Conservation (phyloP, 2,797 vertebrate species). For the Neosilurus hyrtlii region DNA sequence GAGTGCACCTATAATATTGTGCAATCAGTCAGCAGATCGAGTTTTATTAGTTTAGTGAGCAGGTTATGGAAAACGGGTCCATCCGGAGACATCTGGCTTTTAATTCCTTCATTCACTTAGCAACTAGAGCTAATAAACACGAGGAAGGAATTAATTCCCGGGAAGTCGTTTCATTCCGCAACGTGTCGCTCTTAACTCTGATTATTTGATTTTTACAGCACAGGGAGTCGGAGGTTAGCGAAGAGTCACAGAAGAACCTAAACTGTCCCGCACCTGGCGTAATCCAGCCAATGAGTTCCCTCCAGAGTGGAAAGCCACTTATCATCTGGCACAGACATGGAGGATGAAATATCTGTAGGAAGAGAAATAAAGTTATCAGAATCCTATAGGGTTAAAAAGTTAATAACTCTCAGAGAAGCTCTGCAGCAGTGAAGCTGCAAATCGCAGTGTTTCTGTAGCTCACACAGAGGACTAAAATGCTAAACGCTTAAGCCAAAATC, state of each 20-base stretch:
- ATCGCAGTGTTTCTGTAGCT: too few relatives aligned
- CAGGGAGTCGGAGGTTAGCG: not conserved
- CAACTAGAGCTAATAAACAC: not conserved
- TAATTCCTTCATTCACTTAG: slow-evolving; percentile 6
- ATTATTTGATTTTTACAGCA: not conserved
- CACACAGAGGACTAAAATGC: too few relatives aligned
- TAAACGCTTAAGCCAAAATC: not conserved
- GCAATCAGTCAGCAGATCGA: not conserved
- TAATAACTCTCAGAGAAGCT: not conserved
- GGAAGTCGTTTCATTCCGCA: not conserved
- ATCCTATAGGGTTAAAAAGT: not conserved
- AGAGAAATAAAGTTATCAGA: not conserved
- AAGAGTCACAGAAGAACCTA: too few relatives aligned
- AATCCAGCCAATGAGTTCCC: slow-evolving; percentile 86
- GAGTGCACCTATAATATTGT: not conserved
- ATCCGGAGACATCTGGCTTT: slow-evolving; percentile 2
- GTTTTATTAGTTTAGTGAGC: not conserved
- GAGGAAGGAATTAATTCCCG: not conserved
- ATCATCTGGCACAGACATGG: slow-evolving; percentile 79
- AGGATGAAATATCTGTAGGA: slow-evolving; percentile 74
- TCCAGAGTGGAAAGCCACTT: slow-evolving; percentile 93
- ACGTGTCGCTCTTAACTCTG: not conserved
- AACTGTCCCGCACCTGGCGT: slow-evolving; percentile 74
- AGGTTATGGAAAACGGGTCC: not conserved
- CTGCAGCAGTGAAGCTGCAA: not conserved